Percentiles rank a stretch among this genome's conserved stretches.
phyloP scores from a whole-genome alignment of 2,113 vertebrate genomes.

The Gallinago jamesoni region DNA sequence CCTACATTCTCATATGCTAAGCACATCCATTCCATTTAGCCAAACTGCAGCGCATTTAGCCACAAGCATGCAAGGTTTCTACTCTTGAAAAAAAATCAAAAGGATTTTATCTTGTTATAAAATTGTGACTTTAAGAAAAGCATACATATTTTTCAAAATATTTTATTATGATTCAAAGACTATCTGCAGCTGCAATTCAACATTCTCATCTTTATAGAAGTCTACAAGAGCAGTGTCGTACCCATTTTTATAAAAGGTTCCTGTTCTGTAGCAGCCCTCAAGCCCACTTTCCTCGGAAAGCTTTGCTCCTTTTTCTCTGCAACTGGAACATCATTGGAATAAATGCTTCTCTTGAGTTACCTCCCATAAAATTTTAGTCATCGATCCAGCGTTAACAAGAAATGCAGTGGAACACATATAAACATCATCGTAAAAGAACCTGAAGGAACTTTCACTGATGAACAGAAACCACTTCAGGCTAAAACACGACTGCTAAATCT shows the following conservation, averaged over 20 bases:
- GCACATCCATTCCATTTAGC: not conserved
- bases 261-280: not conserved
- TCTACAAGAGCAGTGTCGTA: not conserved
- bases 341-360: not conserved
- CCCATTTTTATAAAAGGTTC: not conserved
- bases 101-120: not conserved
- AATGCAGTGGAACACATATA: not conserved
- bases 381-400: not conserved
- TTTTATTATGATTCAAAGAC: not conserved
- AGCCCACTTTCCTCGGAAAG: not conserved
- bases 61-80: not conserved
- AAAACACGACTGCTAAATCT: not conserved
- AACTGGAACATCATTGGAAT: not conserved
- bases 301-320: not conserved
- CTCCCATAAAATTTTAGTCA: not conserved
- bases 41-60: not conserved
- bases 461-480: not conserved
- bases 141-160: not conserved
- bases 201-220: not conserved
- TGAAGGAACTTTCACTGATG: not conserved
- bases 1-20: not conserved
- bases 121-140: not conserved
- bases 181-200: not conserved
- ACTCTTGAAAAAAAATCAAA: not conserved
- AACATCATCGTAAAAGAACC: not conserved